Evolutionary conservation across 2,797 vertebrate genomes (phyloP), one percentile per base, ranked within the genome.

Genomic region (Premnoplex brunnescens): DNA sequence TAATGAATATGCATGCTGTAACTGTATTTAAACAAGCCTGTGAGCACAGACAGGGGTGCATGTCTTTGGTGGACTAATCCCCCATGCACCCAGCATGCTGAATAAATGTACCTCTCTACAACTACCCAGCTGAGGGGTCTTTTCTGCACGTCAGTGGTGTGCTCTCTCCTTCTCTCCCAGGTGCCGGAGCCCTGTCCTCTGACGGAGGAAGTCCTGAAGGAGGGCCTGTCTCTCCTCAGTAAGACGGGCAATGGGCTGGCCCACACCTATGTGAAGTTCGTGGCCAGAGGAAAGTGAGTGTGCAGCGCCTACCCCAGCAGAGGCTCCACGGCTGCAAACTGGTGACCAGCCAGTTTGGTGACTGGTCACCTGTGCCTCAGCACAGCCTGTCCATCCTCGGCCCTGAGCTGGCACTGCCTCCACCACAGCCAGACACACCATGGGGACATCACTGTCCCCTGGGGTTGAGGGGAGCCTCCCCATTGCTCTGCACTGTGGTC

Each of bases 221-320:
- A 98, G 60, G 98, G 98, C 20, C 98, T 99, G 9, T 99, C 99
- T 15, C 96, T 99, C 78, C 97, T 99, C 83, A 98, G 98, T 85
- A 98, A 98, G 95, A 99, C 98, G 4, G 98, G 98, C 82, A 98
- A 97, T n/a, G 98, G 99, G 67, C 97, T 99, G 76, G 98, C 98
- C 52, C 98, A 99, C 19, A 98, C 99, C 27, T 99, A 98, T 43
- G 98, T 99, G 78, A 99, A 97, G 97, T 96, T 99, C 93, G 98
- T 99, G 73, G 94, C 98, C 41, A 98, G 97, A 87, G 78, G 98
- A 59, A 99, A 98, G 99, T 99, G 97, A 46, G 44, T 46, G 21
- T 36, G 5, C 36, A 12, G 7, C 12, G 8, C 13, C 49, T 26
- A 22, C 12, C 8, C 30, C 14, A 1, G 30, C 16, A 58, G 26